Percentiles rank a stretch among this genome's conserved stretches.
phyloP scores from a whole-genome alignment of 2,797 vertebrate genomes.

The Brachyalestes nurse region DNA sequence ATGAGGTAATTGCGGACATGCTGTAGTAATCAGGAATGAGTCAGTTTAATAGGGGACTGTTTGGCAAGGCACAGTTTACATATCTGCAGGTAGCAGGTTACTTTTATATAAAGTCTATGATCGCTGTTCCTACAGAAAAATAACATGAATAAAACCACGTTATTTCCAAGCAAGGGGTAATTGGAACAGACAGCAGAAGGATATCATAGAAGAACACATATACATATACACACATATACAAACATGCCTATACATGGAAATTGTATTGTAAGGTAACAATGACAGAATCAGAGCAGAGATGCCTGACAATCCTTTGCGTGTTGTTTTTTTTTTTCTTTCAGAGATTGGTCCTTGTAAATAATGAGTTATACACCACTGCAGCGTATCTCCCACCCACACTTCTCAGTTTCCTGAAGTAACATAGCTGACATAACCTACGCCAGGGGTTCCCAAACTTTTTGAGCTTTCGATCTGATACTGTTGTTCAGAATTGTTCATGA shows the following conservation, averaged over 20 bases:
- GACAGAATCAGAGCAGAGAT: not conserved
- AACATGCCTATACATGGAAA: too few species aligned
- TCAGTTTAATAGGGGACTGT: not conserved
- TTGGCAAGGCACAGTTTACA: not conserved
- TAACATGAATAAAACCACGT: too few species aligned
- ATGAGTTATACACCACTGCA: not conserved
- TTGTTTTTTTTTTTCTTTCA: not conserved
- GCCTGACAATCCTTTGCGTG: not conserved
- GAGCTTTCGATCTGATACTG: not conserved
- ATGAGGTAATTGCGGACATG: not conserved
- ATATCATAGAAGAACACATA: too few species aligned
- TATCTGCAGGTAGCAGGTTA: not conserved
- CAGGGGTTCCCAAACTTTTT: not conserved
- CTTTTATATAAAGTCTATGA: too few species aligned
- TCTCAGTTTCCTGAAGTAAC: slow-evolving; percentile 1
- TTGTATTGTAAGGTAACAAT: too few species aligned
- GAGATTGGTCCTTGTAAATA: not conserved
- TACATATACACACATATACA: too few species aligned
- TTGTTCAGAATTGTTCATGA: not conserved
- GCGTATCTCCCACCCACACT: not conserved
- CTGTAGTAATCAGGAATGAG: not conserved
- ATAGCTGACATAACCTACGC: not conserved
- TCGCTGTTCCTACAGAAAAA: too few species aligned
- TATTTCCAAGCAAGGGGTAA: too few species aligned
- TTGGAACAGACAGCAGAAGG: too few species aligned